Evolutionary conservation across 2,113 vertebrate species (phyloP), one percentile per base, ranked within the genome.

Genomic region (Elgaria multicarinata): DNA sequence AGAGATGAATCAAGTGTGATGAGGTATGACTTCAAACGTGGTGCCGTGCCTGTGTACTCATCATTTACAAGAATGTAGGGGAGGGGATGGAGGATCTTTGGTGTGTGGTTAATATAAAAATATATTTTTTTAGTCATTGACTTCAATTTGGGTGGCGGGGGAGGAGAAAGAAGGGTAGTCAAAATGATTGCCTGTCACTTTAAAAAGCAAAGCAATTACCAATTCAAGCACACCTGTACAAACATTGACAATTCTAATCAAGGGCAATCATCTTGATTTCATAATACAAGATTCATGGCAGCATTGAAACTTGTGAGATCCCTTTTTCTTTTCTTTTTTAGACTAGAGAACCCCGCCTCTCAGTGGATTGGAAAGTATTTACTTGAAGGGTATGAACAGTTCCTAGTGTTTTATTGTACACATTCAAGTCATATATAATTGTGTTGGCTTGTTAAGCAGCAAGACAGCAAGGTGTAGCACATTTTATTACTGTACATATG

Each of bases 21-120:
- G 94, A 94, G 94, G 93, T 96, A 94, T 96, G 93, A 94, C 93
- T 96, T 96, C 93, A 96, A 93, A 96, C 55, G 83, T 67, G 80
- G 87, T 97, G 91, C 95, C 94, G 92, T 91, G 95, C 88, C 93
- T 96, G 89, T 95, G 89, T 95, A 92, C 87, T 95, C 90, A 91
- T 95, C 87, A 93, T 95, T 96, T 96, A 93, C 90, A 94, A 93
- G 88, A 31, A 91, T 71, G 91, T 95, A 53, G 44, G 87, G 55
- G 67, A 88, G 84, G 90, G 90, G 95, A 93, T 92, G 74, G 94
- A 83, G 89, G 91, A 92, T 93, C 8, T 95, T 24, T 33, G n/a
- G 36, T 33, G 9, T 42, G 18, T n/a, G 6, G 89, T 95, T 95
- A 93, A 90, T 91, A 85, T 90, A 93, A 90, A 97, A 95, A 93